Evolutionary conservation across 1,140 invertebrate species (phyloP).

Genomic region (Adoxophyes honmai): DNA sequence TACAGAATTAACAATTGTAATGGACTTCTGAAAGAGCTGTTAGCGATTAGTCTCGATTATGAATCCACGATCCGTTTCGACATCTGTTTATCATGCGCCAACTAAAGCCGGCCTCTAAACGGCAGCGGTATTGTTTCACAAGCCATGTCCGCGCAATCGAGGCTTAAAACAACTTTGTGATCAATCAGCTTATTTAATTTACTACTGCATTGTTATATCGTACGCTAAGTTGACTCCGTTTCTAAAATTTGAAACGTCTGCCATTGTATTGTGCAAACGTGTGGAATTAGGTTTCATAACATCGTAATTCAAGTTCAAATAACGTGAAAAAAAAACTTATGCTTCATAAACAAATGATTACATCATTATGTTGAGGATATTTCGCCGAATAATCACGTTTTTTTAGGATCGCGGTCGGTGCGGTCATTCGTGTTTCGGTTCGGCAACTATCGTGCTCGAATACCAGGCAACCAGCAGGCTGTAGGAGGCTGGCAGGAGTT

Average conservation of each 20-base stretch:
- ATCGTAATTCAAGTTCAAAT: conserved; percentile 14
- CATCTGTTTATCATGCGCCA: conserved; percentile 30
- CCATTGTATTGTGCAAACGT: conserved; percentile 3
- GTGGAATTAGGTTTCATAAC: conserved; percentile 5
- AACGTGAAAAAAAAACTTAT: conserved; percentile 10
- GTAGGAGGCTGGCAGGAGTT: conserved; percentile 49
- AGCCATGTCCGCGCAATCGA: conserved; percentile 22
- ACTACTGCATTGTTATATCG: neutral
- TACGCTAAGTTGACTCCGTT: neutral
- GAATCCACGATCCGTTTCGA: conserved; percentile 15
- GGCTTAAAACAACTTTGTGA: conserved; percentile 27
- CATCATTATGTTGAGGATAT: conserved; percentile 4
- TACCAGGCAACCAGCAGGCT: conserved; percentile 46
- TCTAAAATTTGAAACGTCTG: conserved; percentile 1
- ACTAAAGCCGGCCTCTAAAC: conserved; percentile 18
- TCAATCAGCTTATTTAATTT: conserved; percentile 27
- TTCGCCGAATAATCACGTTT: conserved; percentile 3
- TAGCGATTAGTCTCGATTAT: too few relatives aligned
- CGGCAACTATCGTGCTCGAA: conserved; percentile 26
- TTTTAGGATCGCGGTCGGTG: neutral
- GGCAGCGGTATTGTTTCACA: conserved; percentile 32
- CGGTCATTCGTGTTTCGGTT: neutral
- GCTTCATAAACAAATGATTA: neutral
- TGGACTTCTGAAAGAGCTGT: too few relatives aligned
- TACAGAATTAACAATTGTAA: too few relatives aligned